Evolutionary conservation across 2,888 invertebrate genomes (phyloP), one percentile per base, ranked within the genome.

Genomic region (Zygaena filipendulae): DNA sequence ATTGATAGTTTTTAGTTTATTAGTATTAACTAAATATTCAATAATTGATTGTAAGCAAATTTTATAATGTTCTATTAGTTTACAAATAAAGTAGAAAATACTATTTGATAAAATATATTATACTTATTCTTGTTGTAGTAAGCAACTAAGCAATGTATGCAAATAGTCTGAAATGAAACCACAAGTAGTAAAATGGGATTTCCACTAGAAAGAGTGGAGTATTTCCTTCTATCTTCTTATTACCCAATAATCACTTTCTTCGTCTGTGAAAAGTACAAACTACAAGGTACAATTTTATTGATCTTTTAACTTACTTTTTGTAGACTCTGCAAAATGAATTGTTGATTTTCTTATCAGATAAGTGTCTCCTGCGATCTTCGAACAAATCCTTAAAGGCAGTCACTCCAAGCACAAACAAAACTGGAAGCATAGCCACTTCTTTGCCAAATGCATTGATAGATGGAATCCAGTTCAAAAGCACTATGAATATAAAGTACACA

Each of bases 401-500:
- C 27, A 97, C 95, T 38, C 91, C 90, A 20, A 97, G 85, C 59
- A 97, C 96, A 84, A 97, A 95, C 58, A 95, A 74, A 41, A 97
- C 94, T 2, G 97, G 96, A 47, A 96, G 84, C 91, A 96, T 94
- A 9, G 96, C 94, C 45, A 97, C 86, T 75, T 96, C 96, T 63
- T 95, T 96, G 38, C 95, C 96, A 71, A 97, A 96, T 3, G 96
- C 96, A 74, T 92, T 93, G 37, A 96, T 92, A 18, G 89, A 87
- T 3, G 96, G 96, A 59, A 97, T 90, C 95, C 95, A 97, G 79
- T 97, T 97, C 40, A 97, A 84, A 47, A 96, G 79, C 50, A 97
- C 95, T 61, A 98, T 96, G 61, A 96, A 93, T 58, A 97, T 90
- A 75, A 98, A 98, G 82, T 97, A 98, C 54, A 98, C 83, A 83